Base-by-base conservation (phyloP, 2,113 vertebrate genomes). In the Apodemus sylvaticus region DNA sequence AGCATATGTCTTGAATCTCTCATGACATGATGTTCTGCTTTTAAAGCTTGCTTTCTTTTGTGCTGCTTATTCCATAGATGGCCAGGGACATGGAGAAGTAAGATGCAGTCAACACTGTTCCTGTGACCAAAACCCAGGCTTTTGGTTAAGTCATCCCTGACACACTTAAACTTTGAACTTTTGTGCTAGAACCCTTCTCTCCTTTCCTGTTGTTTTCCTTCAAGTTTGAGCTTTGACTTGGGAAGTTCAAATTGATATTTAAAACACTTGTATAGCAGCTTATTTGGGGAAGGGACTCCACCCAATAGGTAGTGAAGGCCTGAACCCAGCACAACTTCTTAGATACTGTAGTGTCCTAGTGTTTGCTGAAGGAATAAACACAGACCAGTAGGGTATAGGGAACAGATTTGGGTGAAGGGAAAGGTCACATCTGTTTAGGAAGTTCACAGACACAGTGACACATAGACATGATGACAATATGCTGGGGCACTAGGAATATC, bases 1-100 rank as follows among this genome's bases (percentile, higher is more conserved):
- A 93, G 42, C 82, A 73, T 14, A 16, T 74, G 39, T 51, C 88
- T 89, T 1, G 7, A 90, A 48, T 90, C 42, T n/a, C 85, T 53
- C 39, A n/a, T 39, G 86, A 82, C 74, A 96, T 93, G 22, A 74
- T 89, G 89, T 91, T 31, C 36, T 79, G 29, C 55, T 82, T 83
- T 5, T 26, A 36, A 79, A 48, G 34, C 29, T 53, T 83, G 64
- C 39, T 90, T 66, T 76, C 86, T 77, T 13, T 34, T 90, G 17
- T 39, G 55, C 16, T 86, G 74, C 53, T 93, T 82, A 14, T 70
- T 19, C 16, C 17, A 60, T 7, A 17, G 20, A 4, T 29, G 73
- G 60, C 77, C 19, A 7, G 36, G 64, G 94, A 92, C n/a, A 45
- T 60, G 48, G 74, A 31, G 79, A 9, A 58, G 29, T 42, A 68